Percentiles rank a stretch among this genome's conserved stretches.
Evolutionary conservation across 2,797 vertebrate species (phyloP).

Genomic region (Betta splendens): DNA sequence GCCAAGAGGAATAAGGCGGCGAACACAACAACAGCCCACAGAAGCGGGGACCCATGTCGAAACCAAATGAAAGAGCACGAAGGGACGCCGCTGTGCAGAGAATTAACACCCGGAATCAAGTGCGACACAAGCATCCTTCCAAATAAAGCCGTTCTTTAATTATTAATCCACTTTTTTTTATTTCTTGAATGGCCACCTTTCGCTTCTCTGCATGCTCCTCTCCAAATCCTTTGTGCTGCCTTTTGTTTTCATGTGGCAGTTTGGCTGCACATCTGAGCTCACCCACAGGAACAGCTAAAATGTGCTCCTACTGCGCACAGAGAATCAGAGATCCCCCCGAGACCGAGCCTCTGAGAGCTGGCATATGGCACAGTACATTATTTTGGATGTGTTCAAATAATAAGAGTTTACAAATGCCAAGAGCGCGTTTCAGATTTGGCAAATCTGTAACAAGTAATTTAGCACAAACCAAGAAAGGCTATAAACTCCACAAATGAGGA

Average conservation of each 20-base stretch:
- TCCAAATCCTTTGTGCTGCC: slow-evolving; percentile 1
- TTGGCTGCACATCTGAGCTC: slow-evolving; percentile 38
- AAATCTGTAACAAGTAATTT: slow-evolving; percentile 40
- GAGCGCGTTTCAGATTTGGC: slow-evolving; percentile 35
- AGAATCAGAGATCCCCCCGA: slow-evolving; percentile 46
- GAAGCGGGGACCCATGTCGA: slow-evolving; percentile 41
- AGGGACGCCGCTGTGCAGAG: neutral
- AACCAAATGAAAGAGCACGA: slow-evolving; percentile 39
- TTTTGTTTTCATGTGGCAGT: slow-evolving; percentile 49
- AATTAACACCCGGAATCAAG: slow-evolving; percentile 10
- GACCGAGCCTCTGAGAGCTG: slow-evolving; percentile 31
- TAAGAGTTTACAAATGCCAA: slow-evolving; percentile 48
- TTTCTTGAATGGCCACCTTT: neutral
- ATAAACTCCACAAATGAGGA: too few relatives aligned
- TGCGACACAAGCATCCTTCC: slow-evolving; percentile 4
- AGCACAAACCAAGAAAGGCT: neutral
- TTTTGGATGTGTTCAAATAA: slow-evolving; percentile 55
- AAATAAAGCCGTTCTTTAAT: slow-evolving; percentile 10
- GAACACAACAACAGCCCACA: slow-evolving; percentile 50
- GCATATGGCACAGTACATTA: slow-evolving; percentile 57
- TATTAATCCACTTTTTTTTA: neutral
- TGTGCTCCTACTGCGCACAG: slow-evolving; percentile 15
- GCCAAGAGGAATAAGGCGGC: slow-evolving; percentile 52
- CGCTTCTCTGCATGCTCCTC: slow-evolving; percentile 9
- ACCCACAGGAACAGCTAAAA: slow-evolving; percentile 23